Conservation (phyloP, 1,140 invertebrate species). For the Drosophila bocki region DNA sequence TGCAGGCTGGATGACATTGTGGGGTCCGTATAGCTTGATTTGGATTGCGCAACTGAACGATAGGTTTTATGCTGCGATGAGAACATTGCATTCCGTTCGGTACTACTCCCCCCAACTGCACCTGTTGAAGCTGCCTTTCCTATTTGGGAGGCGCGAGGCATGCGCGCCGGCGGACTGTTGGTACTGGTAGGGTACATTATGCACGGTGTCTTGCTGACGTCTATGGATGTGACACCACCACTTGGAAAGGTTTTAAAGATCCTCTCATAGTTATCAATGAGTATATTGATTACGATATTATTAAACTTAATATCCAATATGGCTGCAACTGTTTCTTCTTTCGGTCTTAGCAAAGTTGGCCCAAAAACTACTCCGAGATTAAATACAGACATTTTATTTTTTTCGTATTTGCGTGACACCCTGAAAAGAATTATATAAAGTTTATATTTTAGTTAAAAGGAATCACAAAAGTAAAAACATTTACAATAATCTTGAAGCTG, state of each 20-base stretch:
- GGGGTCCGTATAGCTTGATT: slow-evolving; percentile 78
- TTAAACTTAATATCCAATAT: slow-evolving; percentile 99
- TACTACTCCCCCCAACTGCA: slow-evolving; percentile 48
- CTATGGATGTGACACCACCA: slow-evolving; percentile 11
- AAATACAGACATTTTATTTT: slow-evolving; percentile 98
- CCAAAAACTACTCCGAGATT: slow-evolving; percentile 99
- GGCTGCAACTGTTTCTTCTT: slow-evolving; percentile 98
- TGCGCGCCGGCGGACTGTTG: slow-evolving; percentile 76
- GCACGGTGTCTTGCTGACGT: slow-evolving; percentile 9
- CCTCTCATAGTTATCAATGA: slow-evolving; percentile 96
- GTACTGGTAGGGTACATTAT: slow-evolving; percentile 58
- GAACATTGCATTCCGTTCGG: slow-evolving; percentile 71
- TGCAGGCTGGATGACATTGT: slow-evolving; percentile 83
- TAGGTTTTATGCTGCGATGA: slow-evolving; percentile 79
- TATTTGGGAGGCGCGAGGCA: slow-evolving; percentile 75
- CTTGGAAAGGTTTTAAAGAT: slow-evolving; percentile 87
- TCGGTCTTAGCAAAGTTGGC: slow-evolving; percentile 96
- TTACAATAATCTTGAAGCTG: not conserved
- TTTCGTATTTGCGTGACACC: slow-evolving; percentile 93
- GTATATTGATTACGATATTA: slow-evolving; percentile 98
- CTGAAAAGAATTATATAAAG: slow-evolving; percentile 85
- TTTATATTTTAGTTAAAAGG: not conserved
- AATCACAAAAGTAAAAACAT: not conserved
- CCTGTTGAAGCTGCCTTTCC: slow-evolving; percentile 63
- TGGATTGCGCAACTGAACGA: slow-evolving; percentile 74